Evolutionary conservation across 2,797 vertebrate genomes (phyloP).

Genomic region (Lepus oiostolus): DNA sequence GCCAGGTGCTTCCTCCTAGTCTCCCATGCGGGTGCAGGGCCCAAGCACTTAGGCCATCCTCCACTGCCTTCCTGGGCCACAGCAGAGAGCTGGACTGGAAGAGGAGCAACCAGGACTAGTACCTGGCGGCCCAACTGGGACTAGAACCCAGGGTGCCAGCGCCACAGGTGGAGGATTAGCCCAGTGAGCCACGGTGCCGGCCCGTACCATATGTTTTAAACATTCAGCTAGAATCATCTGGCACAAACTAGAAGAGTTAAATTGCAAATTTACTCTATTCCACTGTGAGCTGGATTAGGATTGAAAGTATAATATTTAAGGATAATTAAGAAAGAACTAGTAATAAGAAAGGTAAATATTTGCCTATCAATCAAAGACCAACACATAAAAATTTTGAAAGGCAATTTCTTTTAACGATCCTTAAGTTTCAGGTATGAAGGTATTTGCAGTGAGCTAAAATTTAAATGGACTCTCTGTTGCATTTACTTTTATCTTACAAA

Average conservation of each 20-base stretch:
- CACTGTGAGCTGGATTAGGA: neutral
- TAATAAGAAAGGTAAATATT: conserved; percentile 56
- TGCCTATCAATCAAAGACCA: conserved; percentile 2
- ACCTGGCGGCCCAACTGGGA: no score
- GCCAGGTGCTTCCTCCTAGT: no score
- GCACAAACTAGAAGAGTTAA: conserved; percentile 28
- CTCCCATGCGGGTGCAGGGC: no score
- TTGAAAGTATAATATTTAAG: conserved; percentile 56
- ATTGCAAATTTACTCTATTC: conserved; percentile 51
- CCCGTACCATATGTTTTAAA: neutral
- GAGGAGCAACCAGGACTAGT: no score
- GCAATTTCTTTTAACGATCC: conserved; percentile 17
- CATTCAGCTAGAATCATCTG: conserved; percentile 44
- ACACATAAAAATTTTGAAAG: conserved; percentile 26
- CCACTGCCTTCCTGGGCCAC: no score
- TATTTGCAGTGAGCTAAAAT: conserved; percentile 12
- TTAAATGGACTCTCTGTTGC: neutral
- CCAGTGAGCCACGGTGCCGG: no score
- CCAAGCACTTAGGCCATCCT: no score
- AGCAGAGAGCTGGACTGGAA: no score
- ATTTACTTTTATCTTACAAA: conserved; percentile 50
- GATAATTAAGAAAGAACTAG: conserved; percentile 46
- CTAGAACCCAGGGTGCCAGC: no score
- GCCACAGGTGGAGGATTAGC: no score
- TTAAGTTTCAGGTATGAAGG: conserved; percentile 47